Base-by-base conservation (phyloP, 2,797 vertebrate genomes). In the Bufotes viridis region DNA sequence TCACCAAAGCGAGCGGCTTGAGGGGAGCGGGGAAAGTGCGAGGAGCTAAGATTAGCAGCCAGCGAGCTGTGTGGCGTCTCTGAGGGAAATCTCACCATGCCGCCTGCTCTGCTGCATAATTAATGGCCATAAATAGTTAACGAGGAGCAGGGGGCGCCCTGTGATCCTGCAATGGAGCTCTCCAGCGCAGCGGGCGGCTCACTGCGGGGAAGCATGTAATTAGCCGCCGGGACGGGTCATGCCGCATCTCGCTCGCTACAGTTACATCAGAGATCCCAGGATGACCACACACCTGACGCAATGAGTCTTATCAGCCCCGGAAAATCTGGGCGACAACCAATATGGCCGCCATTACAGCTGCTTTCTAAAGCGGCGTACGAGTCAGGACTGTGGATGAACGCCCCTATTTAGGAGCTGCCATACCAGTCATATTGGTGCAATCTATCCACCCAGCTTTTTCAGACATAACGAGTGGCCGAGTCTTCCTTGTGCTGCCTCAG, bases 51-150 rank as follows among this genome's bases (percentile, higher is more conserved):
- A 76, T 85, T 78, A 85, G 58, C 74, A 26, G 42, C 57, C 22
- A 57, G 60, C 12, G 24, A 34, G n/a, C 22, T 0, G 3, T 26
- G 7, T 22, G 13, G 34, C 12, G 20, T 84, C 81, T 83, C 61
- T 24, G 14, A 53, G 76, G 81, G 55, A 88, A 80, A 72, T 53
- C 51, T 70, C 67, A 70, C 74, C 60, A n/a, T n/a, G 49, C 7
- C 6, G 85, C 53, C 61, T 17, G 63, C 49, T 72, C 58, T 75
- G 2, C 81, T 60, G 78, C 53, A 75, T 88, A 88, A 88, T 85
- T 55, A 55, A 81, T 63, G 24, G 15, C 8, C n/a, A 81, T 88
- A 72, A 70, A 85, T 85, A 65, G 6, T 81, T 85, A 81, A 88
- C 85, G 76, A 55, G 58, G 26, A 22, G 57, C 70, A 75, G 53